A percentile compares a stretch with the other conserved stretches of the same genome.
phyloP scores from a whole-genome alignment of 2,797 vertebrate species.

The Danio jaintianensis region DNA sequence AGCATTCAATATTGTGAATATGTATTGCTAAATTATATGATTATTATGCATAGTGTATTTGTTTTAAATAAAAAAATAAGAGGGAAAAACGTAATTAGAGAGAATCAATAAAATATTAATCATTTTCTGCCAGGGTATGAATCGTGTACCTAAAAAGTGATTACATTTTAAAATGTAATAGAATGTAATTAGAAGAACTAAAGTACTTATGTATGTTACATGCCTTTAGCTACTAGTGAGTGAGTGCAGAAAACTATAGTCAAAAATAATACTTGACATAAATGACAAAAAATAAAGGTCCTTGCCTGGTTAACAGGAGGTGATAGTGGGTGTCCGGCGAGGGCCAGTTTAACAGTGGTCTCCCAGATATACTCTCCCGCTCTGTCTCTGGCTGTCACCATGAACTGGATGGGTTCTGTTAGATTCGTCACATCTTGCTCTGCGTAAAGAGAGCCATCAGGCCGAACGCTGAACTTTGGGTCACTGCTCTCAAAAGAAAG shows the following conservation, averaged over 20 bases:
- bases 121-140: no score
- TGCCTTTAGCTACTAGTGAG: no score
- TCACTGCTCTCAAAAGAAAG: constrained; percentile 87
- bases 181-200: no score
- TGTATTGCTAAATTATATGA: no score
- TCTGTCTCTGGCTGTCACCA: constrained; percentile 82
- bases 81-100: no score
- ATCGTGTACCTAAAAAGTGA: no score
- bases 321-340: constrained; percentile 81
- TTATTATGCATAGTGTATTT: no score
- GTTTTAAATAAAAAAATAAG: no score
- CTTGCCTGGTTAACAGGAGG: constrained; percentile 75
- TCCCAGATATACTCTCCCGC: constrained; percentile 86
- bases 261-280: background rate
- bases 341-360: constrained; percentile 84
- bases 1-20: no score
- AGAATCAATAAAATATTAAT: no score
- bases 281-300: background rate
- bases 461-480: constrained; percentile 86
- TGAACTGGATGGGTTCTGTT: constrained; percentile 85
- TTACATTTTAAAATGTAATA: no score
- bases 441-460: constrained; percentile 84
- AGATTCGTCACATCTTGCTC: constrained; percentile 85
- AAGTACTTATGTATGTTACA: no score
- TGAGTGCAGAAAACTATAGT: background rate